Conservation (phyloP, 1,140 invertebrate genomes). For the Campoletis sonorensis region DNA sequence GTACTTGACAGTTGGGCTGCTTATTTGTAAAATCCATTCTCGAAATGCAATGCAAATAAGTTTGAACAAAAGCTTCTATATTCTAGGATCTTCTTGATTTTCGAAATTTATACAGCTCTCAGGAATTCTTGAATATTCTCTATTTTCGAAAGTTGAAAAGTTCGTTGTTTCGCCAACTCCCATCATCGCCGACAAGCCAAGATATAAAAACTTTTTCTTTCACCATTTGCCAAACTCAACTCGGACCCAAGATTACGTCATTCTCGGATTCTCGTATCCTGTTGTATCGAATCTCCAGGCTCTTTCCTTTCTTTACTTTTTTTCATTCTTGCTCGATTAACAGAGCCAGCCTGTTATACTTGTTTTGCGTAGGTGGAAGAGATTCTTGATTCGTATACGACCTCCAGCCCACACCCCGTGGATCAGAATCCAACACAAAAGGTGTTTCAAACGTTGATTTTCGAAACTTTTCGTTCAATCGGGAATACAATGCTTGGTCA, state of each 20-base stretch:
- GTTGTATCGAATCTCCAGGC: background rate
- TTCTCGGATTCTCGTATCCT: background rate
- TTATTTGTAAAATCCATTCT: too few species aligned
- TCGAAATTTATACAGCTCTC: too few species aligned
- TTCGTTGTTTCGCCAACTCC: background rate
- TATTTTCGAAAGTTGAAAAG: too few species aligned
- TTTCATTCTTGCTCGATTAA: background rate
- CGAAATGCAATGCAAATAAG: too few species aligned
- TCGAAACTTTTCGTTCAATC: background rate
- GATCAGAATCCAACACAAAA: background rate
- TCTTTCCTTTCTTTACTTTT: background rate
- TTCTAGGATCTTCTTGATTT: too few species aligned
- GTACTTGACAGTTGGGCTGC: background rate
- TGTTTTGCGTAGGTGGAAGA: constrained; percentile 28
- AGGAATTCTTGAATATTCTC: too few species aligned
- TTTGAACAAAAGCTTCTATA: too few species aligned
- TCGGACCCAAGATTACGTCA: constrained; percentile 23
- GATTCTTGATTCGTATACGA: constrained; percentile 21
- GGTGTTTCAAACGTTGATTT: background rate
- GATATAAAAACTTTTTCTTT: too few species aligned
- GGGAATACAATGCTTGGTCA: background rate
- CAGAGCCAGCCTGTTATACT: constrained; percentile 24
- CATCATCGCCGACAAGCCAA: background rate
- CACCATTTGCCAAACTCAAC: background rate
- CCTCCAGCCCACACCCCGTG: constrained; percentile 21